These are phyloP conservation scores for Chloroceryle amazona DNA, from an alignment of 2,797 vertebrate genomes.

Conservation along the genomic window DNA sequence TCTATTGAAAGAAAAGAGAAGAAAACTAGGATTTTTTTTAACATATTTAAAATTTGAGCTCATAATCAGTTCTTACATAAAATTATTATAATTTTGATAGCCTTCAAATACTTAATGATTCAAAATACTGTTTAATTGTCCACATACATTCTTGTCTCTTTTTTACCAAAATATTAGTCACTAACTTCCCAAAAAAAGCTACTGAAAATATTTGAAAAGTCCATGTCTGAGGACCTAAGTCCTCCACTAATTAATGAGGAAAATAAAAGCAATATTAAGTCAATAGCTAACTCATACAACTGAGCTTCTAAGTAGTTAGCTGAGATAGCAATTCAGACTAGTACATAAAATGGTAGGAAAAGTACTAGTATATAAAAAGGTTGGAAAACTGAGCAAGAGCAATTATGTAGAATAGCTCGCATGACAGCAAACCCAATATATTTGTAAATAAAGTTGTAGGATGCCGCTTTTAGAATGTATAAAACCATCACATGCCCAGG, in stretches of 20 bases:
- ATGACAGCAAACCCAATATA: background rate
- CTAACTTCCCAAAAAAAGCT: background rate
- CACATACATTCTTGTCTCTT: rapidly evolving
- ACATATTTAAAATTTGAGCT: background rate
- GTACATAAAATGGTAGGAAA: background rate
- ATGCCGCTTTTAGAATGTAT: background rate
- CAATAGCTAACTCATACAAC: background rate
- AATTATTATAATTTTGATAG: background rate
- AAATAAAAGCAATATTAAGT: background rate
- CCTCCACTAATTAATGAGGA: background rate
- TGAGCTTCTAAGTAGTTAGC: background rate
- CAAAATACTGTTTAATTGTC: background rate
- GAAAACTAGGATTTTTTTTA: background rate
- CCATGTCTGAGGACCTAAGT: background rate
- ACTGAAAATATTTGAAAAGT: background rate
- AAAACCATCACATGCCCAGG: background rate
- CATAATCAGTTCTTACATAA: background rate
- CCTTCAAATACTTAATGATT: background rate
- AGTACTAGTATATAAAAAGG: too few relatives aligned
- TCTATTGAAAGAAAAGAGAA: constrained; percentile 81
- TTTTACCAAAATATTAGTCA: background rate
- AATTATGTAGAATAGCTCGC: background rate
- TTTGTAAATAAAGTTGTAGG: background rate
- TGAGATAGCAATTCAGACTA: background rate
- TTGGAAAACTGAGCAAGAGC: background rate